phyloP scores from a whole-genome alignment of 2,113 vertebrate species.

The Tragelaphus scriptus region DNA sequence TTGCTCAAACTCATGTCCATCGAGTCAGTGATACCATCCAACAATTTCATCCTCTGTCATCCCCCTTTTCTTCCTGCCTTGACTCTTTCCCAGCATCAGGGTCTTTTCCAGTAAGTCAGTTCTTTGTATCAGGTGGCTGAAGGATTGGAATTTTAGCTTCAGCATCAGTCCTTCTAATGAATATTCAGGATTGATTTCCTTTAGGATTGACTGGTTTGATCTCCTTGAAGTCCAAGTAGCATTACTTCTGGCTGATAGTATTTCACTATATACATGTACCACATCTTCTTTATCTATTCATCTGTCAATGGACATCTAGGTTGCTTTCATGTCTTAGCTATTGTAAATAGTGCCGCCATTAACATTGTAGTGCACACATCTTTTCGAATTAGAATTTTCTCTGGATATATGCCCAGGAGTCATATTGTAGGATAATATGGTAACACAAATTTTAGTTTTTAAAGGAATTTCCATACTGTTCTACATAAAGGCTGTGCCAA shows the following conservation, averaged over 20 bases:
- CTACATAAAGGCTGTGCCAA: background rate
- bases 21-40: background rate
- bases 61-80: background rate
- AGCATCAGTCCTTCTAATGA: background rate
- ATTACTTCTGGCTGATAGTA: background rate
- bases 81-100: background rate
- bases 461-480: background rate
- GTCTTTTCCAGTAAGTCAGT: background rate
- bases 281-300: background rate
- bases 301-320: background rate
- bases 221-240: background rate
- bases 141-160: background rate
- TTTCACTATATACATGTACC: background rate
- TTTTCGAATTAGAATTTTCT: background rate
- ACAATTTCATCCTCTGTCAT: background rate
- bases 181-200: background rate
- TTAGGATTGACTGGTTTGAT: background rate
- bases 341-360: background rate
- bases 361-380: background rate
- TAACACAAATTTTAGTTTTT: background rate
- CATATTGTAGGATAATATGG: background rate
- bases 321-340: background rate
- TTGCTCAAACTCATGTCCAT: background rate
- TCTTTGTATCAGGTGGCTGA: background rate
- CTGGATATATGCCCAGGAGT: background rate